These are phyloP conservation scores for Hypena proboscidalis DNA, from an alignment of 2,888 invertebrate genomes.

Conservation along the genomic window DNA sequence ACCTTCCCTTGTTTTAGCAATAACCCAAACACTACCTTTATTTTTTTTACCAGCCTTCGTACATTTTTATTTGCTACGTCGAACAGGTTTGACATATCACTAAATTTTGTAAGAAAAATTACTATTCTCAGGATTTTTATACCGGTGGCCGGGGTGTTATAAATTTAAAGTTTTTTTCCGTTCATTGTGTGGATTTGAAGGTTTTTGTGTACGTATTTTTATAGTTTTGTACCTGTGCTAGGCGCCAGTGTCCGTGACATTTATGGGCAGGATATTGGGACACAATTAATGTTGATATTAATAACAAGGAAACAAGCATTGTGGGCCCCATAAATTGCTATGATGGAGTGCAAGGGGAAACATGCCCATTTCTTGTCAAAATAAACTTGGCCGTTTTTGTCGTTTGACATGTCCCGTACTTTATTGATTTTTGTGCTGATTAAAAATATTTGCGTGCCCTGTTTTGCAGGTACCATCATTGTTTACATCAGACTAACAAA, in stretches of 20 bases:
- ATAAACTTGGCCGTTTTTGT: conserved; percentile 57
- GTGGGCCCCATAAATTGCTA: conserved; percentile 73
- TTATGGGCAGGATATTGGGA: conserved; percentile 83
- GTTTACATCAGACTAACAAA: no score
- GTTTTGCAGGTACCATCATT: no score
- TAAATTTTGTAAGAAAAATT: conserved; percentile 83
- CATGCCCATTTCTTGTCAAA: conserved; percentile 67
- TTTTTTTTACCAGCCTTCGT: conserved; percentile 67
- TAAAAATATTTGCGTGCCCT: conserved; percentile 9
- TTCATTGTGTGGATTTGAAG: conserved; percentile 71
- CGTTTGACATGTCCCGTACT: conserved; percentile 53
- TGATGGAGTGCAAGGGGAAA: conserved; percentile 62
- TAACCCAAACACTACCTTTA: conserved; percentile 68
- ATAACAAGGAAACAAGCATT: conserved; percentile 73
- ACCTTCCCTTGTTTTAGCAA: conserved; percentile 84
- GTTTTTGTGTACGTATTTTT: conserved; percentile 74
- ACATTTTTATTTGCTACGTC: conserved; percentile 83
- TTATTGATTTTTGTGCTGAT: conserved; percentile 1
- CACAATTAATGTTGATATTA: conserved; percentile 83
- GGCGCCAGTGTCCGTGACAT: conserved; percentile 83
- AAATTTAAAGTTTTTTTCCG: conserved; percentile 77
- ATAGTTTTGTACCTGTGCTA: conserved; percentile 78
- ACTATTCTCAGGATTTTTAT: conserved; percentile 78
- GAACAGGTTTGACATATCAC: conserved; percentile 83
- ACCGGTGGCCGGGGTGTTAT: conserved; percentile 79